phyloP scores from a whole-genome alignment of 2,888 invertebrate genomes.

The Napeogenes inachia region DNA sequence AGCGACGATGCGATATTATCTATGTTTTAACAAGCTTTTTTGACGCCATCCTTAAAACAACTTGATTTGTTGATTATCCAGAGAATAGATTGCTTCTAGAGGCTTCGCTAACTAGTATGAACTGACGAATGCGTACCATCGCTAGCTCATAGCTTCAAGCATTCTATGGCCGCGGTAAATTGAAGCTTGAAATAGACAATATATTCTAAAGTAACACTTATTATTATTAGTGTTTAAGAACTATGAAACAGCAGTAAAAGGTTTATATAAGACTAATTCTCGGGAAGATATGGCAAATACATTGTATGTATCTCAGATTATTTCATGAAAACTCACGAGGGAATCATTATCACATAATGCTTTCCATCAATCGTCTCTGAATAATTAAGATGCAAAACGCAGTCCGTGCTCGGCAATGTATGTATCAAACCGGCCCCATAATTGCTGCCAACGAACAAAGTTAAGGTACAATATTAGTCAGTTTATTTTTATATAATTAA shows the following conservation, averaged over 20 bases:
- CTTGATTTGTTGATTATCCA: not conserved
- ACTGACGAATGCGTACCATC: constrained; percentile 46
- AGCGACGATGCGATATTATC: constrained; percentile 6
- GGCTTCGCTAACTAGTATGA: constrained; percentile 39
- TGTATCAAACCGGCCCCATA: constrained; percentile 5
- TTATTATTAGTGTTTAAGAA: constrained; percentile 18
- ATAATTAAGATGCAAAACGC: constrained; percentile 57
- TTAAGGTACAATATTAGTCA: constrained; percentile 4
- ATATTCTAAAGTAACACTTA: constrained; percentile 16
- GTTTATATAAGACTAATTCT: constrained; percentile 15
- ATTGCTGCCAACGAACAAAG: not conserved
- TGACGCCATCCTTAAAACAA: not conserved
- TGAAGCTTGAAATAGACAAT: constrained; percentile 13
- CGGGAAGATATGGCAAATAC: constrained; percentile 25
- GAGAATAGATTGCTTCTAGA: constrained; percentile 19
- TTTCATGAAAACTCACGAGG: constrained; percentile 57
- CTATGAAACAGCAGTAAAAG: constrained; percentile 7
- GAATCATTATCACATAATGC: constrained; percentile 53
- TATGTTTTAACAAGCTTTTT: constrained; percentile 4
- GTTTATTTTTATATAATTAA: constrained; percentile 15
- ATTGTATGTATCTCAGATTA: constrained; percentile 43
- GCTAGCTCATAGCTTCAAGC: constrained; percentile 38
- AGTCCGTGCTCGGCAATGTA: constrained; percentile 18
- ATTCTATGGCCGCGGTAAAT: constrained; percentile 15
- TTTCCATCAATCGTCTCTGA: constrained; percentile 55